Evolutionary conservation across 2,888 invertebrate species (phyloP).

Genomic region (Meta bourneti): DNA sequence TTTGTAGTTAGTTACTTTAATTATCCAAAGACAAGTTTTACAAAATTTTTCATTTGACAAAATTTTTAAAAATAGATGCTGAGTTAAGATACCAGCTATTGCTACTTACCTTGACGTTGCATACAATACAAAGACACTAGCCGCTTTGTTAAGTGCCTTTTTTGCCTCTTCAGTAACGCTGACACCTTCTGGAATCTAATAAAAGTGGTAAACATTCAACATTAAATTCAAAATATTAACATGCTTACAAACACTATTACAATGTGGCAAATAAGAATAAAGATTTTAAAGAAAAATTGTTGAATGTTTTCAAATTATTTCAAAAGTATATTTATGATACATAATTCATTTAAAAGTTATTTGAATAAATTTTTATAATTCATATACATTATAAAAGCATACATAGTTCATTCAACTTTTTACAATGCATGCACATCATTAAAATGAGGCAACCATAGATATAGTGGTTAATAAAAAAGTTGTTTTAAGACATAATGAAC

Average conservation of each 20-base stretch:
- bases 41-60: too few relatives aligned
- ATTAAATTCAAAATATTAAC: slow-evolving; percentile 3
- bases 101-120: slow-evolving; percentile 80
- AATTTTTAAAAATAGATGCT: too few relatives aligned
- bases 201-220: background rate
- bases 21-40: too few relatives aligned
- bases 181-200: slow-evolving; percentile 81
- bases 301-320: background rate
- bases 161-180: slow-evolving; percentile 82
- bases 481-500: background rate
- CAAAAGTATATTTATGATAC: background rate
- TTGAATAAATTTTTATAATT: too few relatives aligned
- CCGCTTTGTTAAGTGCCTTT: slow-evolving; percentile 82
- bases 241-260: background rate
- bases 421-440: too few relatives aligned
- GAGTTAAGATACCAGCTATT: too few relatives aligned
- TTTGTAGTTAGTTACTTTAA: too few relatives aligned
- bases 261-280: background rate
- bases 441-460: too few relatives aligned
- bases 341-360: background rate
- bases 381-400: too few relatives aligned
- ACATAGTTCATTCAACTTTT: too few relatives aligned
- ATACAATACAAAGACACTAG: slow-evolving; percentile 83
- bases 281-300: background rate
- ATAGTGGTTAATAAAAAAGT: too few relatives aligned